Percentiles rank a stretch among this genome's conserved stretches.
Conservation (phyloP, 2,888 invertebrate genomes). For the Apamea epomidion region DNA sequence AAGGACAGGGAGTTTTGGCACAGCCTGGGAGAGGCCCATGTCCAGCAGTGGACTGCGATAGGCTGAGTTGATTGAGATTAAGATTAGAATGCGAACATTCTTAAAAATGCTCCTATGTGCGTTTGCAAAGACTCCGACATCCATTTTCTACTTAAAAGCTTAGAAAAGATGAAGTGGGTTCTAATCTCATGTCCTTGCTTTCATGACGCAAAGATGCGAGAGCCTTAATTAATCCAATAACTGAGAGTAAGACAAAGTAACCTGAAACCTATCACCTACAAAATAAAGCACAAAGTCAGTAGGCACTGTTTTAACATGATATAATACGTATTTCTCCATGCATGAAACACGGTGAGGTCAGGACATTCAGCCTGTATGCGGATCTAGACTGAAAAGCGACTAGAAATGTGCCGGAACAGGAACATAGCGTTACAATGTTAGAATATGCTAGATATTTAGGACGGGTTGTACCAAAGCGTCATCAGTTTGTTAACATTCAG, state of each 20-base stretch:
- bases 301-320: neutral
- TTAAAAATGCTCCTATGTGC: neutral
- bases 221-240: constrained; percentile 9
- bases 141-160: no score
- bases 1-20: no score
- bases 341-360: constrained; percentile 32
- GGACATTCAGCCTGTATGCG: constrained; percentile 17
- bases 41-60: no score
- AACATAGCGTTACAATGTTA: constrained; percentile 4
- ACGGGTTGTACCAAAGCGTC: neutral
- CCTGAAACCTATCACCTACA: neutral
- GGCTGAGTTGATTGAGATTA: no score
- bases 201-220: neutral
- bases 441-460: neutral
- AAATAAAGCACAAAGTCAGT: neutral
- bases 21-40: no score
- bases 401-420: constrained; percentile 16
- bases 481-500: constrained; percentile 5
- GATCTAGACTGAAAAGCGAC: constrained; percentile 27
- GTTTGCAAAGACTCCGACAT: neutral
- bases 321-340: constrained; percentile 24
- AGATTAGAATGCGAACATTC: neutral
- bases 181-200: neutral
- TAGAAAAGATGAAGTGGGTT: neutral
- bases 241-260: neutral